Base-by-base conservation (phyloP, 2,888 invertebrate genomes). In the Patella ulyssiponensis region DNA sequence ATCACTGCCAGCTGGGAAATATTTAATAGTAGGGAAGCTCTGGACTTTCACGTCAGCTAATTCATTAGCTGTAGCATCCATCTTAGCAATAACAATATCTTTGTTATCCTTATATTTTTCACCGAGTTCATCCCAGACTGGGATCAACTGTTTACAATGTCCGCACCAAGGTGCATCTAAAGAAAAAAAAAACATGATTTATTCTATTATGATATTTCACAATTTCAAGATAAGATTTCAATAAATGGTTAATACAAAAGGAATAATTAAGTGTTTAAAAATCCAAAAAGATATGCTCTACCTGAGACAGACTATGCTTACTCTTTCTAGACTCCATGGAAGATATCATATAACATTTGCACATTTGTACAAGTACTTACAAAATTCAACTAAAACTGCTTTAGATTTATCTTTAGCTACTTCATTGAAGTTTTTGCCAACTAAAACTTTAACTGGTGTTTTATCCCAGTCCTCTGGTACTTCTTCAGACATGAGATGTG, bases 11-110 rank as follows among this genome's bases (percentile, higher is more conserved):
- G 98, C 98, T 87, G 96, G 95, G 94, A 97, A 99, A 89, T 97
- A 92, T 86, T 92, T 92, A 52, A 92, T 86, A 52, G 92, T 92
- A 70, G 92, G 92, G 97, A 98, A 92, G 86, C 96, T 97, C 84
- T 95, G 94, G 91, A 99, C 95, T 93, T 97, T 98, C 78, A 98
- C 96, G 93, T 97, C 97, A 90, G 98, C 98, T 86, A 99, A 93
- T 93, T 99, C 99, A 93, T 99, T 99, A 91, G 95, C 96, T 77
- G 99, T 99, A 81, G 99, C 95, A 93, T 99, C 99, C 94, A 99
- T 98, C 94, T 99, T 99, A 88, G 99, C 98, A 91, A 99, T 95
- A 74, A 99, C 94, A 81, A 99, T 94, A 83, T 95, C 94, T 86
- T 95, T 90, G 82, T 90, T 93, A 89, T 96, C 95, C 92, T 95